Evolutionary conservation across 2,797 vertebrate genomes (phyloP).

Genomic region (Pristis pectinata): DNA sequence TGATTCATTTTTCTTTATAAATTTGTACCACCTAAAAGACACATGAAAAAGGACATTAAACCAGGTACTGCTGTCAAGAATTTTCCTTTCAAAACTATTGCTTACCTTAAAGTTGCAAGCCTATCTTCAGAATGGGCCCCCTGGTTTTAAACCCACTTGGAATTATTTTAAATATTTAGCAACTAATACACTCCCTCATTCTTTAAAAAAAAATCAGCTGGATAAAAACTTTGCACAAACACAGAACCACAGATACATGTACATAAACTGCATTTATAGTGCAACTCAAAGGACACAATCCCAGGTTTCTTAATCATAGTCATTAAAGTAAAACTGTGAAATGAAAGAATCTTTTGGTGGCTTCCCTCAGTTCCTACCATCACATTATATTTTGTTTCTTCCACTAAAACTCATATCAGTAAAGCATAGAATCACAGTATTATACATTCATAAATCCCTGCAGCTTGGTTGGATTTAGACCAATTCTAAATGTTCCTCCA

Average conservation of each 20-base stretch:
- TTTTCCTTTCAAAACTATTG: too few relatives aligned
- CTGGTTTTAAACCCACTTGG: too few relatives aligned
- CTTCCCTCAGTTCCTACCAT: neutral
- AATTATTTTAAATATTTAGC: too few relatives aligned
- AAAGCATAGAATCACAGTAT: neutral
- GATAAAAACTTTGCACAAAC: too few relatives aligned
- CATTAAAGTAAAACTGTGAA: neutral
- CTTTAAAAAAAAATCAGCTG: too few relatives aligned
- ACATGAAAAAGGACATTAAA: too few relatives aligned
- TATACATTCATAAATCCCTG: neutral
- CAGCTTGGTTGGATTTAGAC: neutral
- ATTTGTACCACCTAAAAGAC: too few relatives aligned
- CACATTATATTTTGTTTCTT: neutral
- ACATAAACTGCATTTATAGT: neutral
- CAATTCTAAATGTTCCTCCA: neutral
- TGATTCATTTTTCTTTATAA: too few relatives aligned
- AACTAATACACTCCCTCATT: too few relatives aligned
- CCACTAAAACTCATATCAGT: neutral
- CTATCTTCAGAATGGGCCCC: too few relatives aligned
- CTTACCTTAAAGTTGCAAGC: too few relatives aligned
- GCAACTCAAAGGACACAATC: neutral
- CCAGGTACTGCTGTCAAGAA: too few relatives aligned
- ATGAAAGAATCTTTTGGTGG: neutral
- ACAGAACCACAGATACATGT: neutral
- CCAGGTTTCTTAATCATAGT: neutral